These are phyloP conservation scores for Gymnothorax javanicus DNA, from an alignment of 2,797 vertebrate genomes.

Conservation along the genomic window DNA sequence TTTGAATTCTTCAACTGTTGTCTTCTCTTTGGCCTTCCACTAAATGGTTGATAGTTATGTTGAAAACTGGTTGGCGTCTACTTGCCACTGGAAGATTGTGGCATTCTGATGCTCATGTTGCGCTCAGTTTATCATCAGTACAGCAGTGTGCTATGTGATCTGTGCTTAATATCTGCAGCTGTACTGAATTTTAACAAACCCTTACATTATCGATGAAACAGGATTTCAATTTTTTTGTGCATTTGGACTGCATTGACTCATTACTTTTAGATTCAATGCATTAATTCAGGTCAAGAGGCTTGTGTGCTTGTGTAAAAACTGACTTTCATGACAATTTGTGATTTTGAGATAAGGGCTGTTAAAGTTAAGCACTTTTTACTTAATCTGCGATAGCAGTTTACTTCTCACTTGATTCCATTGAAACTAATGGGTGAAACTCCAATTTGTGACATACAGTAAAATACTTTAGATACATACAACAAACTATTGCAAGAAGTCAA, in stretches of 20 bases:
- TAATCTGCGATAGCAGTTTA: too few relatives aligned
- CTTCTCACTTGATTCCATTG: too few relatives aligned
- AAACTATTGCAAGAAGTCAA: too few relatives aligned
- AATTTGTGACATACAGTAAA: too few relatives aligned
- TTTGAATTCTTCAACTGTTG: not conserved
- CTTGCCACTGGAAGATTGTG: not conserved
- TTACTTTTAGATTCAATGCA: not conserved
- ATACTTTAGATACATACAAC: too few relatives aligned
- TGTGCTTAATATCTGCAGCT: not conserved
- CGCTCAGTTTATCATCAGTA: not conserved
- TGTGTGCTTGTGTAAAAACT: too few relatives aligned
- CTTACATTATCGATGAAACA: not conserved
- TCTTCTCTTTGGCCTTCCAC: not conserved
- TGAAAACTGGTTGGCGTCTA: not conserved
- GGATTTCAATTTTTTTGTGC: not conserved
- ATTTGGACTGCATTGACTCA: not conserved
- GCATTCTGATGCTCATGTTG: not conserved
- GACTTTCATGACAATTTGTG: too few relatives aligned
- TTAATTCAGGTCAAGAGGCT: not conserved
- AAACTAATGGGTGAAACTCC: too few relatives aligned
- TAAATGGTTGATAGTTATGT: not conserved
- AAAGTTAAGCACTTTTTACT: too few relatives aligned
- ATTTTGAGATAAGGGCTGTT: too few relatives aligned
- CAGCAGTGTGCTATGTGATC: conserved; percentile 1
- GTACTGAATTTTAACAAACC: not conserved